Percentiles rank a stretch among this genome's conserved stretches.
Conservation (phyloP, 2,113 vertebrate genomes). For the Tangachromis dhanisi region DNA sequence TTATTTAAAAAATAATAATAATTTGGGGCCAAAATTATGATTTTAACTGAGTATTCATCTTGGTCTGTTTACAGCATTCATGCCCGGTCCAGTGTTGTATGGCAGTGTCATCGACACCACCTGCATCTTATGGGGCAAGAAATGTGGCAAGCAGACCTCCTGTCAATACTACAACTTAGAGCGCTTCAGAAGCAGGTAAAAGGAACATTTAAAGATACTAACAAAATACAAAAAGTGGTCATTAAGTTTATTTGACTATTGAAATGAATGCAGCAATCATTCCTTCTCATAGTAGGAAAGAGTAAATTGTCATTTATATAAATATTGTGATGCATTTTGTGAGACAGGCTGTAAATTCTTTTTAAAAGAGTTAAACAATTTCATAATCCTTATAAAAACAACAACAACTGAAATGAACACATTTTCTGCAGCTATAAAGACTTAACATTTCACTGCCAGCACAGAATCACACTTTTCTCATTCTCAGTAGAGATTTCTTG, state of each 20-base stretch:
- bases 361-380: neutral
- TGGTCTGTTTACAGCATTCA: constrained; percentile 75
- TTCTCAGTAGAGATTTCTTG: neutral
- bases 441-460: neutral
- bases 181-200: constrained; percentile 79
- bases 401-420: neutral
- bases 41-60: neutral
- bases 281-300: neutral
- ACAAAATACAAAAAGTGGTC: neutral
- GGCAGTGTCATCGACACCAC: constrained; percentile 85
- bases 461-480: neutral
- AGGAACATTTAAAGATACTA: neutral
- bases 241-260: neutral
- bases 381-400: neutral
- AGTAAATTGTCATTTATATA: neutral
- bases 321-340: neutral
- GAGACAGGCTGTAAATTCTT: accelerated
- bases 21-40: neutral
- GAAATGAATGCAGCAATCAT: neutral
- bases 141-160: constrained; percentile 72
- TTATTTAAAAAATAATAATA: neutral
- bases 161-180: constrained; percentile 86
- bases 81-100: constrained; percentile 86
- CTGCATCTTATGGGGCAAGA: constrained; percentile 81
- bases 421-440: neutral